phyloP scores from a whole-genome alignment of 2,888 invertebrate species.

The Ceramica pisi region DNA sequence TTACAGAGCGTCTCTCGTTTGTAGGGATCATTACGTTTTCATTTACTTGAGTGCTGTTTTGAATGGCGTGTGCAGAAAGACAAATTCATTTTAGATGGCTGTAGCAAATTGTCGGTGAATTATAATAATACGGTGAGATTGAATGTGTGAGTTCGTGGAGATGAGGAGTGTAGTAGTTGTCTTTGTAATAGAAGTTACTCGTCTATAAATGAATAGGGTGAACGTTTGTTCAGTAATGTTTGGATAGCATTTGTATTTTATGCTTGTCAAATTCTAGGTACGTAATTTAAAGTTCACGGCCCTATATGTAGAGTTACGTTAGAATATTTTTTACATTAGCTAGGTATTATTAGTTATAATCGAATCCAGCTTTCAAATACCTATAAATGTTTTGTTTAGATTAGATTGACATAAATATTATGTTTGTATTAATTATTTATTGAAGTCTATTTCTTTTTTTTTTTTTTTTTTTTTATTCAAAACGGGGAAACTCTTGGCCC shows the following conservation, averaged over 20 bases:
- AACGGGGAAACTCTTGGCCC: too few relatives aligned
- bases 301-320: not conserved
- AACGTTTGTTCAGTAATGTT: constrained; percentile 4
- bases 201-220: constrained; percentile 9
- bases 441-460: too few relatives aligned
- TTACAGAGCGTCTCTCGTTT: constrained; percentile 59
- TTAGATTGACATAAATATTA: not conserved
- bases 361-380: not conserved
- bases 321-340: not conserved
- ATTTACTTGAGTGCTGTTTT: constrained; percentile 66
- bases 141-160: constrained; percentile 36
- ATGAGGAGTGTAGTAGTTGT: constrained; percentile 15
- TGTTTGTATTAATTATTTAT: too few relatives aligned
- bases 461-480: too few relatives aligned
- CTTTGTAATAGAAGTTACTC: constrained; percentile 1
- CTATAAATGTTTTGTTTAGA: not conserved
- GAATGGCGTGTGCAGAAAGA: constrained; percentile 65
- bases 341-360: not conserved
- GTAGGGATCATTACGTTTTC: constrained; percentile 67
- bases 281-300: not conserved
- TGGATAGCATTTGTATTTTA: constrained; percentile 10
- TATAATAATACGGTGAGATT: constrained; percentile 59
- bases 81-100: constrained; percentile 63
- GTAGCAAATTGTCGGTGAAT: constrained; percentile 57
- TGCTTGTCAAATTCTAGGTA: not conserved